Conservation (phyloP, 2,113 vertebrate species). For the Toxotes jaculatrix region DNA sequence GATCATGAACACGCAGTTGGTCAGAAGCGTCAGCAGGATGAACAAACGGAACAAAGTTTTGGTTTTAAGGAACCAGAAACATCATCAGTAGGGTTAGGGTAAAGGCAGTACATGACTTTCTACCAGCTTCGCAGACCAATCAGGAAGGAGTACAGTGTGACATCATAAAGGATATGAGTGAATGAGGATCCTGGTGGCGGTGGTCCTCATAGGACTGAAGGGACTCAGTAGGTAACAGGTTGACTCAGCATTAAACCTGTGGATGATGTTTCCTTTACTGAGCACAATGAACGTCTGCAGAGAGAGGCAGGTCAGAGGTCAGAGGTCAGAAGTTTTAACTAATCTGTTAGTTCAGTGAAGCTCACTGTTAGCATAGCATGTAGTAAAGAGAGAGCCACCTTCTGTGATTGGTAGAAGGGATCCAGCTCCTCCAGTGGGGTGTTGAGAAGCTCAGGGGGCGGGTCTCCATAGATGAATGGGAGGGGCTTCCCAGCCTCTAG, state of each 20-base stretch:
- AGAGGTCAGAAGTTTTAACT: too few species aligned
- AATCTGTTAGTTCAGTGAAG: too few species aligned
- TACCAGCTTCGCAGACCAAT: too few species aligned
- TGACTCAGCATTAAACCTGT: constrained; percentile 91
- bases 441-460: constrained; percentile 66
- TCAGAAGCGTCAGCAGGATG: constrained; percentile 97
- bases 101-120: too few species aligned
- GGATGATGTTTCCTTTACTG: constrained; percentile 92
- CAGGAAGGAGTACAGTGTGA: too few species aligned
- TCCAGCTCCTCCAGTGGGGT: constrained; percentile 77
- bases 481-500: constrained; percentile 76
- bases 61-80: constrained; percentile 85
- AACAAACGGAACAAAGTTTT: constrained; percentile 95
- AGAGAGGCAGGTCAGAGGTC: constrained; percentile 21
- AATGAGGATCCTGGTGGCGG: constrained; percentile 91
- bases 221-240: constrained; percentile 91
- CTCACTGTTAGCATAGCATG: too few species aligned
- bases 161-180: constrained; percentile 94
- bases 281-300: constrained; percentile 95
- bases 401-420: constrained; percentile 76
- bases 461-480: constrained; percentile 77
- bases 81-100: background rate
- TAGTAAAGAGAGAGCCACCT: constrained; percentile 34
- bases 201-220: constrained; percentile 85
- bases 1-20: constrained; percentile 98